phyloP scores from a whole-genome alignment of 2,888 invertebrate genomes.

The Cabera pusaria region DNA sequence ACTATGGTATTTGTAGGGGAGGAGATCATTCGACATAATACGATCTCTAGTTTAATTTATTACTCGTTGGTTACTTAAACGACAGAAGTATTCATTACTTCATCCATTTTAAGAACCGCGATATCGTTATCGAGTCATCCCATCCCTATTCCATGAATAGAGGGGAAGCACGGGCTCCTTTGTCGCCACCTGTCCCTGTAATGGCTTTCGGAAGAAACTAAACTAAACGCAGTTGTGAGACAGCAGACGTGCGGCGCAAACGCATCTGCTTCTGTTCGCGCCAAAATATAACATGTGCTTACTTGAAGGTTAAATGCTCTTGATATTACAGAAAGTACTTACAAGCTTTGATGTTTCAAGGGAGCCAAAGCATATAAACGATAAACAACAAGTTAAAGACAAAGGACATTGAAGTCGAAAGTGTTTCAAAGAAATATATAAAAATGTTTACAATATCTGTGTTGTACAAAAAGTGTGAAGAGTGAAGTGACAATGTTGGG shows the following conservation, averaged over 20 bases:
- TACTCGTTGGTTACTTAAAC: too few relatives aligned
- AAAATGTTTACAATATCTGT: too few relatives aligned
- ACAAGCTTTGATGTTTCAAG: too few relatives aligned
- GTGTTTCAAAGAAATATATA: too few relatives aligned
- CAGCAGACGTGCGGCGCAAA: constrained; percentile 55
- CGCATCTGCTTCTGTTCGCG: constrained; percentile 74
- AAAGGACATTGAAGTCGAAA: too few relatives aligned
- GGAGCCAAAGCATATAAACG: too few relatives aligned
- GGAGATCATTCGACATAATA: not conserved
- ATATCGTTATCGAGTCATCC: constrained; percentile 2
- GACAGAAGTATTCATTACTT: not conserved
- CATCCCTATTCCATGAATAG: constrained; percentile 34
- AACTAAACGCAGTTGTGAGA: constrained; percentile 44
- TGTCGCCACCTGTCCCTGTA: constrained; percentile 78
- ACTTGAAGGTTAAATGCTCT: not conserved
- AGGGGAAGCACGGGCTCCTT: constrained; percentile 72
- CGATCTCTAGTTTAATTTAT: too few relatives aligned
- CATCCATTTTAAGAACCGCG: too few relatives aligned
- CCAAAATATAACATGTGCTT: constrained; percentile 56
- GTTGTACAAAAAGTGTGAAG: constrained; percentile 20
- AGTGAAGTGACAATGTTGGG: constrained; percentile 62
- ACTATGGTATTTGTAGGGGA: constrained; percentile 24
- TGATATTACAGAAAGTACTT: too few relatives aligned
- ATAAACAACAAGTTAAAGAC: too few relatives aligned
- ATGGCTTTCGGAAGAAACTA: constrained; percentile 74